A percentile compares a stretch with the other conserved stretches of the same genome.
Evolutionary conservation across 2,888 invertebrate species (phyloP).

Genomic region (Ptychoptera albimana): DNA sequence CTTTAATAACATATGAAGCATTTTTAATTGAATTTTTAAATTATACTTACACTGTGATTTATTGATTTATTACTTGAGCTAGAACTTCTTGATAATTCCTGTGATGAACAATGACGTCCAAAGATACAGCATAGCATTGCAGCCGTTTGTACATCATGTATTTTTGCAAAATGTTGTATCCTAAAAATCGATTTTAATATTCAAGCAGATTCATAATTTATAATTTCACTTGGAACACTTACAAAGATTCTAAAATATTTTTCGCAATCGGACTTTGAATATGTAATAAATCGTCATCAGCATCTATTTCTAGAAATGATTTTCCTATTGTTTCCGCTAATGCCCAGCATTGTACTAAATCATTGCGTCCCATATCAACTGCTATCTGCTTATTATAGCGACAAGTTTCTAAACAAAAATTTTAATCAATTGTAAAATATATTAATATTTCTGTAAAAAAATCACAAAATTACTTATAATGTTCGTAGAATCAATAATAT

Average conservation of each 20-base stretch:
- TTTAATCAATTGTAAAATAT: constrained; percentile 6
- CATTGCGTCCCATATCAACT: constrained; percentile 56
- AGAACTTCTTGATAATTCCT: constrained; percentile 17
- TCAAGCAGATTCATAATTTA: not conserved
- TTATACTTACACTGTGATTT: constrained; percentile 32
- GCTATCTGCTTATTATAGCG: constrained; percentile 65
- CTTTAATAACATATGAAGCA: not conserved
- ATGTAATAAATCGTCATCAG: constrained; percentile 61
- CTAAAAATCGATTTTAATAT: constrained; percentile 30
- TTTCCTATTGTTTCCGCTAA: constrained; percentile 57
- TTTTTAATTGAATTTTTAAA: not conserved
- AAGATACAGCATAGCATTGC: constrained; percentile 87
- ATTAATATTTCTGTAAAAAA: not conserved
- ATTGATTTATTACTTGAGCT: constrained; percentile 40
- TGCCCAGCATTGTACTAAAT: constrained; percentile 78
- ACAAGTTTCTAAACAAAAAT: constrained; percentile 45
- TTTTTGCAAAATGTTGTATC: constrained; percentile 63
- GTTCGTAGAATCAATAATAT: constrained; percentile 39
- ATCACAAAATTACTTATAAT: constrained; percentile 6
- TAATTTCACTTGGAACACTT: constrained; percentile 25
- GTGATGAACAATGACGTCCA: constrained; percentile 42
- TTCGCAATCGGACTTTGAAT: constrained; percentile 74
- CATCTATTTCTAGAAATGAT: constrained; percentile 29
- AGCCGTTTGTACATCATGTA: constrained; percentile 81
- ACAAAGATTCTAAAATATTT: constrained; percentile 72